Evolutionary conservation across 2,113 vertebrate species (phyloP).

Genomic region (Psilopsiagon aurifrons): DNA sequence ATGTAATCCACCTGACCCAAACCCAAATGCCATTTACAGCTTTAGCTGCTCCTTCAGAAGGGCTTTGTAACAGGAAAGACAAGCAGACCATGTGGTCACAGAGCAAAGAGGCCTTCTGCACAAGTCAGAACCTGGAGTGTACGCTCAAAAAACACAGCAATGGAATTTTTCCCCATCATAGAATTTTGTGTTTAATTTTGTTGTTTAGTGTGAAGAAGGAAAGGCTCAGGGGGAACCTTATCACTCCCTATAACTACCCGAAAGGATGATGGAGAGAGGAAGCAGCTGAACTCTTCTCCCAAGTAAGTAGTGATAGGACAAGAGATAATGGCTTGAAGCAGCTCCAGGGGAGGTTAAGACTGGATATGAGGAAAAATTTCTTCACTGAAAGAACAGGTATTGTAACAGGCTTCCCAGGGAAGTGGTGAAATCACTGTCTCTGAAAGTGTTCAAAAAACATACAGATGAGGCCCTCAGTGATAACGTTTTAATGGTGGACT

Average conservation of each 20-base stretch:
- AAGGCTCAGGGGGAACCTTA: not conserved
- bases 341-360: not conserved
- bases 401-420: not conserved
- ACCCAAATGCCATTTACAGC: not conserved
- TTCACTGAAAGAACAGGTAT: not conserved
- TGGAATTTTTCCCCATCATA: not conserved
- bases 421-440: not conserved
- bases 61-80: accelerated
- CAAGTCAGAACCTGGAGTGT: accelerated
- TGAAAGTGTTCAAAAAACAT: not conserved
- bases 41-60: not conserved
- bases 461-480: not conserved
- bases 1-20: not conserved
- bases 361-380: not conserved
- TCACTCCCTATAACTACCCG: not conserved
- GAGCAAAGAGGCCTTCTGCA: not conserved
- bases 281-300: not conserved
- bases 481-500: not conserved
- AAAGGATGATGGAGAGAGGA: not conserved
- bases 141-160: not conserved
- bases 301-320: not conserved
- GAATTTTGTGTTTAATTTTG: not conserved
- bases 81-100: accelerated
- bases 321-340: not conserved
- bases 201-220: not conserved